Evolutionary conservation across 2,888 invertebrate genomes (phyloP).

Genomic region (Coelopa pilipes): DNA sequence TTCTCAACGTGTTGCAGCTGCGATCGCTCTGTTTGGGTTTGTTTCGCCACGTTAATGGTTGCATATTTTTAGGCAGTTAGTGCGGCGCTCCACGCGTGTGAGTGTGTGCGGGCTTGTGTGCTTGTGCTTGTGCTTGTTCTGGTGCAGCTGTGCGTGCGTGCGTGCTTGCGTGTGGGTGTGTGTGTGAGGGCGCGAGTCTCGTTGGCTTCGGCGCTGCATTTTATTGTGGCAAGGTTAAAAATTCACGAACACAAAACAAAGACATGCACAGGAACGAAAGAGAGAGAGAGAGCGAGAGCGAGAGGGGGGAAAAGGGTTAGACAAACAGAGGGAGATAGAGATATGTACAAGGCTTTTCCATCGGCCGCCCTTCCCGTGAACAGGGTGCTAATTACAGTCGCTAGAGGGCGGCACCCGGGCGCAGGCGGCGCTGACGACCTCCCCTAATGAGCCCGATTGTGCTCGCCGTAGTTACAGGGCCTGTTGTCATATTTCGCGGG

Average conservation of each 20-base stretch:
- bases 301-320: too few species aligned
- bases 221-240: constrained; percentile 14
- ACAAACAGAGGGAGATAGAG: too few species aligned
- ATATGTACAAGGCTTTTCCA: too few species aligned
- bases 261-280: background rate
- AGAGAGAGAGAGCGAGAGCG: too few species aligned
- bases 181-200: background rate
- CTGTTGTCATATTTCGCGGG: too few species aligned
- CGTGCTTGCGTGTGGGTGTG: background rate
- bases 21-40: background rate
- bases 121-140: constrained; percentile 11
- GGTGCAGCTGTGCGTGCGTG: background rate
- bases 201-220: constrained; percentile 11
- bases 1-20: background rate
- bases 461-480: too few species aligned
- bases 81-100: background rate
- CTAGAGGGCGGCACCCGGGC: too few species aligned
- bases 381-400: too few species aligned
- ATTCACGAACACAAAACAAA: background rate
- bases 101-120: background rate
- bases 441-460: too few species aligned
- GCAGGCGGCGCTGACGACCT: too few species aligned
- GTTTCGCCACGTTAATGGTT: background rate
- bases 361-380: too few species aligned
- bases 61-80: constrained; percentile 12